Base-by-base conservation (phyloP, 2,797 vertebrate genomes). In the Acomys russatus region DNA sequence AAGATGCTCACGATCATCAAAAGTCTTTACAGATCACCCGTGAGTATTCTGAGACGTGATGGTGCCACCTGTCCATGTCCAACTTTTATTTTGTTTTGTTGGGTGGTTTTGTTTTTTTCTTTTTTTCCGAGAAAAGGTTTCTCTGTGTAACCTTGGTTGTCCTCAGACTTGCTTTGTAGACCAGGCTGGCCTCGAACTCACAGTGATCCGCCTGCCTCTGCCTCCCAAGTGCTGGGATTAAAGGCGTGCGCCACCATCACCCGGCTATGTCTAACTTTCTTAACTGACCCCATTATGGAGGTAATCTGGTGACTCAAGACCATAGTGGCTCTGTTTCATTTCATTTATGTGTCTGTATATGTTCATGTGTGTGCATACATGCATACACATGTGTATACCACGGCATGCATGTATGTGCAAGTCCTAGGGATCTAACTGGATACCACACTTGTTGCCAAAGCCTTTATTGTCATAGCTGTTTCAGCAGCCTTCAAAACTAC, bases 1-100 rank as follows among this genome's bases (percentile, higher is more conserved):
- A 25, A 49, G 28, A 88, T 95, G 68, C 7, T 91, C 56, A 90
- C 18, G 90, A 61, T 88, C 88, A 87, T 92, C 44, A 93, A 61
- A 92, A 92, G 68, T 87, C 35, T 33, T 80, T 88, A 59, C 79
- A 92, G 94, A 76, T 71, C 44, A 90, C 9, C 84, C 79, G 44
- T 94, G 79, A 30, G 76, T 92, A 59, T 9, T 83, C 54, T 71
- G 2, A 77, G 88, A 70, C 14, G 49, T 33, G 44, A 6, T 35
- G 30, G 30, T 54, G 17, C 30, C 2, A 18, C 49, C 12, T 23
- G 73, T 49, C 91, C 15, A 66, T 80, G 71, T 93, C 74, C 94
- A 1, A 83, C 74, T 86, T 94, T 89, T 44, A 4, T 44, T 44
- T 44, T 44, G 44, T 44, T 44, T 44, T 44, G 44, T 44, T 44